Base-by-base conservation (phyloP, 2,888 invertebrate genomes). In the Lysandra bellargus region DNA sequence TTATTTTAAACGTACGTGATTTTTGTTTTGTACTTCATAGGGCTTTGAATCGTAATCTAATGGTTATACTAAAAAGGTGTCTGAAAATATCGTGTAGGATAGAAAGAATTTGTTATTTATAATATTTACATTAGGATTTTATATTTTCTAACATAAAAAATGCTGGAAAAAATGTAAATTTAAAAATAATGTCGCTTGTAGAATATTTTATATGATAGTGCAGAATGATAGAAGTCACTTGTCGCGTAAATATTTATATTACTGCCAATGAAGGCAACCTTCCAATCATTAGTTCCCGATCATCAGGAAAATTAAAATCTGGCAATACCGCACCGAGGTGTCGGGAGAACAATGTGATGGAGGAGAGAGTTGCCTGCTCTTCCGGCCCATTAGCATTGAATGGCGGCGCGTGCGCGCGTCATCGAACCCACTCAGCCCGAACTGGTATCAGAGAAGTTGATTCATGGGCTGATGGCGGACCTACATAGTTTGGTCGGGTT, bases 331-430 rank as follows among this genome's bases (percentile, higher is more conserved):
- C 17, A 80, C 85, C 57, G 73, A 80, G 81, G 81, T 77, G 80
- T 79, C 84, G 83, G 86, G 88, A 86, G 87, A 87, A 92, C 89
- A 91, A 91, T 90, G 88, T 87, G 87, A 90, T 89, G 87, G 87
- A 82, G 87, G 90, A 91, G 91, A 92, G 91, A 89, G 90, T 87
- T 87, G 87, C 88, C 87, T 88, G 89, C 88, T 92, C 92, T 91
- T 92, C 92, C 92, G 90, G 87, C 85, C 90, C 91, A 94, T 94
- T 94, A 93, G 92, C 94, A 94, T 93, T 93, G 92, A 94, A 94
- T 93, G 87, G 87, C 88, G 87, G 86, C 90, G 89, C 90, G 90
- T 89, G 91, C 90, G 88, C 89, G 7, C 76, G 76, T 53, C 82
- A 79, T 82, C 82, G 79, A 80, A 78, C 81, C 81, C 80, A 81